These are phyloP conservation scores for Channa maculata DNA, from an alignment of 2,113 vertebrate genomes.

Conservation along the genomic window DNA sequence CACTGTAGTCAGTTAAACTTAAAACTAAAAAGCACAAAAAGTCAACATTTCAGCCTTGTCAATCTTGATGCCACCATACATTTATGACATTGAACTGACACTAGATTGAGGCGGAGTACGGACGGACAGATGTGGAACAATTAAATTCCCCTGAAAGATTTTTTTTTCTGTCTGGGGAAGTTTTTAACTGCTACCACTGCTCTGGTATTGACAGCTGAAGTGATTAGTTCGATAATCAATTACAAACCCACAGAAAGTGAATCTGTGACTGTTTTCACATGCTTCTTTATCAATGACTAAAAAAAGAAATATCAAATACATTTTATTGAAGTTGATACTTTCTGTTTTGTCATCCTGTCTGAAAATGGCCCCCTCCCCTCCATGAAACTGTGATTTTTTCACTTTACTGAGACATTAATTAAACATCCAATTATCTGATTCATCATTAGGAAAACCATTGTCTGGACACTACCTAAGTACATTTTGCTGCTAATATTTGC, in stretches of 20 bases:
- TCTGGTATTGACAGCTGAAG: too few species aligned
- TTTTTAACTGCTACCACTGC: too few species aligned
- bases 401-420: too few species aligned
- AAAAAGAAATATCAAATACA: background rate
- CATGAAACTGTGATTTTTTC: background rate
- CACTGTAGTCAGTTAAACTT: conserved; percentile 10
- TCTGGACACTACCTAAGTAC: background rate
- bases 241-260: background rate
- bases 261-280: background rate
- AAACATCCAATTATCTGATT: background rate
- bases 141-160: background rate
- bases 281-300: background rate
- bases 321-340: background rate
- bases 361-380: background rate
- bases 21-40: background rate
- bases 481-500: background rate
- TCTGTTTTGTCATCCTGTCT: too few species aligned
- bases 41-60: conserved; percentile 7
- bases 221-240: background rate
- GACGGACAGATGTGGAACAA: background rate
- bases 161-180: background rate
- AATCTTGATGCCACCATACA: background rate
- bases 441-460: too few species aligned
- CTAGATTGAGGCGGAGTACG: background rate
- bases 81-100: conserved; percentile 27